A percentile compares a stretch with the other conserved stretches of the same genome.
Conservation (phyloP, 2,113 vertebrate species). For the Dicrurus megarhynchus region DNA sequence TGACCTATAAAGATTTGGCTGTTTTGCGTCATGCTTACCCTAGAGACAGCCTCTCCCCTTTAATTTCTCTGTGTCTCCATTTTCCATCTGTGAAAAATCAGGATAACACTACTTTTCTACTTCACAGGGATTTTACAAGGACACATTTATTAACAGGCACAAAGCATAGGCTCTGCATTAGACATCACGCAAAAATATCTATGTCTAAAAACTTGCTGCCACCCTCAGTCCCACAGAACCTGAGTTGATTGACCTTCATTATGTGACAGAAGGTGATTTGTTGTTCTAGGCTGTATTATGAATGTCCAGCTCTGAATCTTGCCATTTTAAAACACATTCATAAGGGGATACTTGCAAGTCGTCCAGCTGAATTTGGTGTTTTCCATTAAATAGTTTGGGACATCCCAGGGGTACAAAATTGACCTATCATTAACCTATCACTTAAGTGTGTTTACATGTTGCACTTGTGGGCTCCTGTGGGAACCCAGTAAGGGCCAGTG, state of each 20-base stretch:
- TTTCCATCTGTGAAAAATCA: conserved; percentile 67
- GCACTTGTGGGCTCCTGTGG: not conserved
- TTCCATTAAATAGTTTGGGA: not conserved
- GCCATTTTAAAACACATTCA: not conserved
- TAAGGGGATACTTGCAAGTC: not conserved
- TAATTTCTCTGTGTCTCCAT: conserved; percentile 53
- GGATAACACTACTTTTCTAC: conserved; percentile 26
- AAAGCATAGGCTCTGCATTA: not conserved
- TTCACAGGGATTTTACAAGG: conserved; percentile 47
- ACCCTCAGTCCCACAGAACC: not conserved
- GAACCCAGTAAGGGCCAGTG: not conserved
- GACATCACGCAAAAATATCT: not conserved
- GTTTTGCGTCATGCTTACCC: conserved; percentile 56
- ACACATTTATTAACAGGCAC: not conserved
- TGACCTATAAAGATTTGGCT: conserved; percentile 69
- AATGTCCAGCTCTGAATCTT: not conserved
- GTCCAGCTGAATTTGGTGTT: not conserved
- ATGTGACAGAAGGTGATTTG: not conserved
- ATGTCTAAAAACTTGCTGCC: not conserved
- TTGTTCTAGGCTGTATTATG: not conserved
- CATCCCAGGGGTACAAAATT: not conserved
- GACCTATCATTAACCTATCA: not conserved
- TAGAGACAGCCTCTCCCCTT: conserved; percentile 61
- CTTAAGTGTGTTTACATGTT: not conserved
- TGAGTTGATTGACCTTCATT: not conserved